Percentiles rank a stretch among this genome's conserved stretches.
Evolutionary conservation across 2,113 vertebrate genomes (phyloP).

Genomic region (Larimichthys crocea): DNA sequence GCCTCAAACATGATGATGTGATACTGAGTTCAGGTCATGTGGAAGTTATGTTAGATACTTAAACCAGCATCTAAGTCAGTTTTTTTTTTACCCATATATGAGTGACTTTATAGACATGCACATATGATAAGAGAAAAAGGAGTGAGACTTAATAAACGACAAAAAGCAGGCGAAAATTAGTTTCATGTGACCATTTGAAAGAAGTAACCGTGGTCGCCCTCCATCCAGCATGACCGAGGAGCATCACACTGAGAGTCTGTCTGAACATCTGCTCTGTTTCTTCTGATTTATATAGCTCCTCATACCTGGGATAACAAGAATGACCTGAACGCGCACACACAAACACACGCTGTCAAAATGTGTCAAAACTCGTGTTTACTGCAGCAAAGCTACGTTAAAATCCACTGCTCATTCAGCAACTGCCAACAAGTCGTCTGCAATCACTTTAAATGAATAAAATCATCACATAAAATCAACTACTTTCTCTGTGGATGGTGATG

Average conservation of each 20-base stretch:
- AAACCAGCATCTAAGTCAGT: background rate
- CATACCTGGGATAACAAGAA: background rate
- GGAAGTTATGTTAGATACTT: background rate
- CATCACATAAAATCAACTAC: too few species aligned
- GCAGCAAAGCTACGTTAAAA: slow-evolving; percentile 1
- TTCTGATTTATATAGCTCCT: background rate
- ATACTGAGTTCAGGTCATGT: background rate
- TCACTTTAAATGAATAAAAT: background rate
- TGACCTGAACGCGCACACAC: background rate
- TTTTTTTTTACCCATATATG: background rate
- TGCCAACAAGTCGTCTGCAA: slow-evolving; percentile 8
- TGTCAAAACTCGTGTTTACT: slow-evolving; percentile 26
- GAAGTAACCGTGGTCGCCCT: background rate
- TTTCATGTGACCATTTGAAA: background rate
- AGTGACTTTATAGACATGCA: background rate
- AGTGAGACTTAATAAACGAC: too few species aligned
- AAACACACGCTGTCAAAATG: background rate
- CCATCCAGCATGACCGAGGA: background rate
- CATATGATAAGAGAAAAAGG: too few species aligned
- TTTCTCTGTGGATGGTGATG: too few species aligned
- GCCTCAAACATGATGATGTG: background rate
- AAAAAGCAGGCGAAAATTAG: too few species aligned
- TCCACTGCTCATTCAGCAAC: background rate
- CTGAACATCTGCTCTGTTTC: slow-evolving; percentile 5
- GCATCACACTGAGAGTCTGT: slow-evolving; percentile 25